These are phyloP conservation scores for Telmatherina bonti DNA, from an alignment of 2,797 vertebrate species.

Conservation along the genomic window DNA sequence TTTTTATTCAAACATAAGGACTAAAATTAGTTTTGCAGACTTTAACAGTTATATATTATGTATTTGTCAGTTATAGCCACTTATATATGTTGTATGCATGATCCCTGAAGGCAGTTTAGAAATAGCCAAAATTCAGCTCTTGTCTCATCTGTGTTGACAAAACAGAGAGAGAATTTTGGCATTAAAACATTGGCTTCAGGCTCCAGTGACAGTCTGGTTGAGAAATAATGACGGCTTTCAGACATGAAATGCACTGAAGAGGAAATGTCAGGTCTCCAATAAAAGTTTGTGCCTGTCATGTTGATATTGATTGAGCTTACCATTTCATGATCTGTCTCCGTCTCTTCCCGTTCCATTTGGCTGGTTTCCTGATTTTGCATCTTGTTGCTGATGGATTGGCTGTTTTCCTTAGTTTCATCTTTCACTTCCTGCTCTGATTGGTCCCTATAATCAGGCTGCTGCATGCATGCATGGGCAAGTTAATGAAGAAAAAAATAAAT, in stretches of 20 bases:
- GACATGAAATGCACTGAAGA: background rate
- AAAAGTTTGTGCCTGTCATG: background rate
- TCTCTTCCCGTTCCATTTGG: slow-evolving; percentile 78
- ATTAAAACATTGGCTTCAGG: background rate
- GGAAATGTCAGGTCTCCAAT: slow-evolving; percentile 1
- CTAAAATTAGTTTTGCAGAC: background rate
- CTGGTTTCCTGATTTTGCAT: slow-evolving; percentile 83
- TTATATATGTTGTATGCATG: background rate
- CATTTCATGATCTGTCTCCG: slow-evolving; percentile 84
- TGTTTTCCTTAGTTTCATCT: slow-evolving; percentile 78
- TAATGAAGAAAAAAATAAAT: slow-evolving; percentile 82
- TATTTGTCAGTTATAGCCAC: background rate
- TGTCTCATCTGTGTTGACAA: background rate
- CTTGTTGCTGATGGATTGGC: slow-evolving; percentile 76
- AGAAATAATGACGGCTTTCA: slow-evolving; percentile 2
- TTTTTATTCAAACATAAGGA: background rate
- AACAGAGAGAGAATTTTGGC: background rate
- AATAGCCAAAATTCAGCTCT: background rate
- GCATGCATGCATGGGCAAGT: slow-evolving; percentile 90
- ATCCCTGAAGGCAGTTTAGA: background rate
- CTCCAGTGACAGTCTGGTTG: background rate
- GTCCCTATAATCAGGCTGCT: slow-evolving; percentile 96
- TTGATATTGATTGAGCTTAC: slow-evolving; percentile 67
- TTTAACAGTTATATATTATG: background rate
- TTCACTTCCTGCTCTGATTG: slow-evolving; percentile 81